Base-by-base conservation (phyloP, 2,888 invertebrate genomes). In the Hydraecia micacea region DNA sequence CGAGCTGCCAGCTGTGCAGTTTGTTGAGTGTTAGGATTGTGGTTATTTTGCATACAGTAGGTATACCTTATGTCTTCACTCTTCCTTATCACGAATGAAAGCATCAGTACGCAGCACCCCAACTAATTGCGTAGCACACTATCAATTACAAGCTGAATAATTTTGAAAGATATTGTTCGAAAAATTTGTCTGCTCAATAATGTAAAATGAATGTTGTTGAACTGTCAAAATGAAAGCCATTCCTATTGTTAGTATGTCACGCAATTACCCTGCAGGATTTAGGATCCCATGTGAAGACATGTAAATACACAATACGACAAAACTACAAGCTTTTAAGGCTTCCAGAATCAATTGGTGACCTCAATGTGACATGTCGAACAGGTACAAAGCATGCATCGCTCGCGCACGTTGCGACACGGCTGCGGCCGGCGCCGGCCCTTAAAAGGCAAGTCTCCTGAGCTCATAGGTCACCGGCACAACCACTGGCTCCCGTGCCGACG, bases 381-480 rank as follows among this genome's bases (percentile, higher is more conserved):
- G 86, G 85, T 83, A 86, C 73, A 77, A 80, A 83, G 81, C 86
- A 89, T 87, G 87, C 88, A 83, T 89, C 82, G 88, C 80, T 86
- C 75, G 81, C 75, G 82, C 83, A 88, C 80, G 89, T 94, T 94
- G 90, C 95, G 89, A 92, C 92, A 94, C 87, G 85, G 89, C 88
- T 76, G 88, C 89, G 89, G 90, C 89, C 92, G 96, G 95, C 96
- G 96, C 94, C 96, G 92, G 92, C 85, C 96, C 96, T 91, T 96
- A 95, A 91, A 95, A 89, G 94, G 94, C 84, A 78, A 88, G 93
- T 90, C 93, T 93, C 93, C 93, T 93, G 94, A 93, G 92, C 95
- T 94, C 95, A 94, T 95, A 96, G 95, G 96, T 96, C 96, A 96
- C 93, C 90, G 87, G 92, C 87, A 82, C 91, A 88, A 86, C 90